Base-by-base conservation (phyloP, 2,888 invertebrate genomes). In the Glyphotaelius pellucidus region DNA sequence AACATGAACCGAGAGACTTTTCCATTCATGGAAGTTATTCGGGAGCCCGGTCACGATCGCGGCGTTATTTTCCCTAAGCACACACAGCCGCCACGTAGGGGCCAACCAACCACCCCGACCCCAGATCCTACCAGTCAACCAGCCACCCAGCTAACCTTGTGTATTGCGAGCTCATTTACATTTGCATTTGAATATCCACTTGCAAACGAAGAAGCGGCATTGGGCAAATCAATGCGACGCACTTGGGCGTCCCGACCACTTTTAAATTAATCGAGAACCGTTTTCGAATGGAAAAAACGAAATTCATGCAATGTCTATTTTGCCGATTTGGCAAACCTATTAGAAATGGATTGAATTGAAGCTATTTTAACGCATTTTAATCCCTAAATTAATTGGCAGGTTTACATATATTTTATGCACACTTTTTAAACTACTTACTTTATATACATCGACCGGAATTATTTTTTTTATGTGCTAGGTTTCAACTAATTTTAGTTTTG, bases 51-150 rank as follows among this genome's bases (percentile, higher is more conserved):
- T 93, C 93, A 93, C 93, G 93, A 93, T 89, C 81, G 79, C 42
- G 81, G 91, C 93, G 93, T 93, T 93, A 93, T 92, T 93, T 92
- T 93, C 92, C 92, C 90, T 92, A 90, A 92, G 92, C 90, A 91
- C 83, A 92, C 80, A 80, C 52, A 93, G 86, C 90, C 89, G 87
- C 88, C 92, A 91, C 92, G 92, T 90, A 79, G 90, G 92, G 67
- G 3, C 42, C 86, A n/a, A 83, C 86, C 88, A 67, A 38, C 88
- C 80, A 11, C 52, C 83, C 91, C 32, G 30, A 11, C 52, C 83
- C 91, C 32, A 42, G 38, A 79, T 30, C 81, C 35, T 80, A 80
- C 42, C 81, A 90, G 38, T 84, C 81, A 25, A 67, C 67, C 25
- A 67, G 25, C 67, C 67, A 67, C 25, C 67, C 25, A 67, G 67